These are phyloP conservation scores for Calonectris borealis DNA, from an alignment of 2,113 vertebrate species.

Conservation along the genomic window DNA sequence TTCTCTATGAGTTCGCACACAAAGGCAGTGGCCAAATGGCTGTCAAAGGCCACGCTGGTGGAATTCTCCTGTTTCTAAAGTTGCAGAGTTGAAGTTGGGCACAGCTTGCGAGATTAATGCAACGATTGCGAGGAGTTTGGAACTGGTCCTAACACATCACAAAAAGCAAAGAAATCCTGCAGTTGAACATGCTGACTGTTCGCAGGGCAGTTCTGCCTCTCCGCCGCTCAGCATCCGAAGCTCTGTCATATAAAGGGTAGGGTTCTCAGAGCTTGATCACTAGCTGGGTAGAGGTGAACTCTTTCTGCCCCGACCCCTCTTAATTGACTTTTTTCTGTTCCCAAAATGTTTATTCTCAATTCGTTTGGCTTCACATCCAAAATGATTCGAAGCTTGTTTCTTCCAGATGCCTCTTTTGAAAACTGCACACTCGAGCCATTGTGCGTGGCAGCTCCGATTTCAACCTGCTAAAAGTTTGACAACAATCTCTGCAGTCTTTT, in stretches of 20 bases:
- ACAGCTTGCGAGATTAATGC: not conserved
- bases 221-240: not conserved
- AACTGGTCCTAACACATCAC: not conserved
- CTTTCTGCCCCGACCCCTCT: not conserved
- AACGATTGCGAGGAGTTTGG: not conserved
- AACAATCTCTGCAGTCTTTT: not conserved
- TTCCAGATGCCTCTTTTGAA: not conserved
- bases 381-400: not conserved
- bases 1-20: not conserved
- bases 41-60: not conserved
- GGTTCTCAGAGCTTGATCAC: not conserved
- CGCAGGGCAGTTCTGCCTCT: not conserved
- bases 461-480: conserved; percentile 17
- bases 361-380: conserved; percentile 22
- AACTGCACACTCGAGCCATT: not conserved
- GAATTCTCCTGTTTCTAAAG: not conserved
- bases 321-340: not conserved
- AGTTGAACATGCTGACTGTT: not conserved
- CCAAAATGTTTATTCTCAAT: not conserved
- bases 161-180: not conserved
- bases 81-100: not conserved
- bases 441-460: conserved; percentile 9
- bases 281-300: conserved; percentile 20
- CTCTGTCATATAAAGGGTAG: not conserved
- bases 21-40: not conserved